Base-by-base conservation (phyloP, 2,888 invertebrate genomes). In the Sinohyriopsis cumingii region DNA sequence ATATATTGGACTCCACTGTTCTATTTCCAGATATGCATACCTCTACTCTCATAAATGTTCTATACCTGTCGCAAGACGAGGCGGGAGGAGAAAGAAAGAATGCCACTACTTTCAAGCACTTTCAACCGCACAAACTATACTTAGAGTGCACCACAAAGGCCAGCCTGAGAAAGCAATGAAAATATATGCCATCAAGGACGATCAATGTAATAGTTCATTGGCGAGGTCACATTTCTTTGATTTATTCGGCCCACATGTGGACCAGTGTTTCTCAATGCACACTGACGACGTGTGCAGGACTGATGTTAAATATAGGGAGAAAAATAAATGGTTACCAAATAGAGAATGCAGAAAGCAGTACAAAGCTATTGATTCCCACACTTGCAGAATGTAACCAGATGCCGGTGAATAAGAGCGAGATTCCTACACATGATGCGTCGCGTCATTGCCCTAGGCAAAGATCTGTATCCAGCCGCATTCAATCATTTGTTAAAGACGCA, bases 331-430 rank as follows among this genome's bases (percentile, higher is more conserved):
- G 67, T 19, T 68, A 57, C 68, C 59, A 71, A 18, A 60, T 77
- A 15, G 68, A 66, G 61, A 62, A 65, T 55, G 55, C 66, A 24
- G 72, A 77, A 53, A 67, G 72, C 7, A 18, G 53, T 54, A 6
- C 57, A 3, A 45, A 28, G 4, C 68, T 76, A 55, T 22, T 68
- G 9, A 28, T 74, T 33, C 72, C 72, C 19, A 69, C 63, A 18
- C 33, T 76, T 9, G n/a, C 69, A 15, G 76, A 76, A 59, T 76
- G 76, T 67, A 45, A 65, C 5, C n/a, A 57, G 18, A 73, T 74
- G n/a, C 71, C 75, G 24, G 66, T 62, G 15, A 55, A 60, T 56
- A 24, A 69, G n/a, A 62, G 55, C 15, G 71, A 76, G 54, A 76
- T 73, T 53, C 73, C 76, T 3, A 73, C 73, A 18, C 69, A 67